phyloP scores from a whole-genome alignment of 2,888 invertebrate species.

The Desoria tigrina region DNA sequence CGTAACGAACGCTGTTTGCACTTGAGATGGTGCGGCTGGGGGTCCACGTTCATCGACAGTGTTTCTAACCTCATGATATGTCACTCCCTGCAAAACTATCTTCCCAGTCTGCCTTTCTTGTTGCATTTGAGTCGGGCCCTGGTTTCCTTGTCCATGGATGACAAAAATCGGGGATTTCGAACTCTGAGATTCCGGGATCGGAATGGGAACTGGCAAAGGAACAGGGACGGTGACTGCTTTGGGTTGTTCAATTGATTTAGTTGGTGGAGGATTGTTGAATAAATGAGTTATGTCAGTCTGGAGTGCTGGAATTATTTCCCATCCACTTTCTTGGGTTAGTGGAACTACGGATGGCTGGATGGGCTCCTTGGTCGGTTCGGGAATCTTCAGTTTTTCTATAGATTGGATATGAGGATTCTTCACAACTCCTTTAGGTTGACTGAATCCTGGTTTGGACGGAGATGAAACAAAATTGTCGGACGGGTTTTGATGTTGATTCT shows the following conservation, averaged over 20 bases:
- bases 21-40: background rate
- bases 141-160: constrained; percentile 31
- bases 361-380: constrained; percentile 7
- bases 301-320: constrained; percentile 53
- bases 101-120: constrained; percentile 17
- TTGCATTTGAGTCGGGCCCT: constrained; percentile 13
- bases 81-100: constrained; percentile 37
- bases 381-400: constrained; percentile 15
- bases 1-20: background rate
- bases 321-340: constrained; percentile 35
- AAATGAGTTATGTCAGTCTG: constrained; percentile 53
- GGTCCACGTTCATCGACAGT: background rate
- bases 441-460: background rate
- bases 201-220: constrained; percentile 51
- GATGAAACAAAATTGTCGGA: background rate
- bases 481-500: constrained; percentile 12
- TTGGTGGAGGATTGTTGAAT: constrained; percentile 34
- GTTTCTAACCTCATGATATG: constrained; percentile 34
- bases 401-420: constrained; percentile 36
- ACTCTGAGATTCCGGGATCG: constrained; percentile 46
- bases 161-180: constrained; percentile 44
- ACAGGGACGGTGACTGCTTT: constrained; percentile 22
- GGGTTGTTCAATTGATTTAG: constrained; percentile 16
- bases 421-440: constrained; percentile 10
- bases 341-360: constrained; percentile 14